Evolutionary conservation across 2,797 vertebrate species (phyloP).

Genomic region (Enteromius paludinosus): DNA sequence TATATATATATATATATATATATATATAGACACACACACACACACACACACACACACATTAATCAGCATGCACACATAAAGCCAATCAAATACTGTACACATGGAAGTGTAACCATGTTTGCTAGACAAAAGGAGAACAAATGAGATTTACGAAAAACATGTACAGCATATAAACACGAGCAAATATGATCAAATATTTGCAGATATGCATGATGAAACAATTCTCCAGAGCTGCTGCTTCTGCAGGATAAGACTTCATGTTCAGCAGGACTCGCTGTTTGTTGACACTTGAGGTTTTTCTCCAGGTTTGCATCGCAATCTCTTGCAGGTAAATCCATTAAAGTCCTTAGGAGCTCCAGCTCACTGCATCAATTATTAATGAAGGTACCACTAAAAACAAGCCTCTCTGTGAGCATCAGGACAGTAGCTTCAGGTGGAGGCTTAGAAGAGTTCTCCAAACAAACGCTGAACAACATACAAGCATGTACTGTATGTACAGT

Average conservation of each 20-base stretch:
- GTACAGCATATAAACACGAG: background rate
- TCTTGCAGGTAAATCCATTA: conserved; percentile 46
- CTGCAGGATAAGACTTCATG: background rate
- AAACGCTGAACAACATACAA: conserved; percentile 4
- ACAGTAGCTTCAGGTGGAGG: conserved; percentile 11
- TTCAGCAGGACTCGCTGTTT: conserved; percentile 28
- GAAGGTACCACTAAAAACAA: conserved; percentile 25
- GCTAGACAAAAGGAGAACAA: background rate
- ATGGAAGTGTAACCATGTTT: background rate
- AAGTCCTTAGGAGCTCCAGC: conserved; percentile 30
- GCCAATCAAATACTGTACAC: background rate
- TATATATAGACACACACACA: too few species aligned
- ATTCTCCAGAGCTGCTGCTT: background rate
- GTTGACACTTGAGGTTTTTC: conserved; percentile 15
- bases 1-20: too few species aligned
- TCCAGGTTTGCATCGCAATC: conserved; percentile 23
- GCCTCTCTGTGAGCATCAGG: conserved; percentile 16
- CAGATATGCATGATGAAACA: background rate
- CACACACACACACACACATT: too few species aligned
- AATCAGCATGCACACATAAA: background rate
- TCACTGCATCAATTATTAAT: conserved; percentile 52
- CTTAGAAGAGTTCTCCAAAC: background rate
- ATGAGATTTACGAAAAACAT: background rate
- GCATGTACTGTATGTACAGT: background rate
- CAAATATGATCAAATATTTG: background rate